phyloP scores from a whole-genome alignment of 2,888 invertebrate species.

The Standfussiana lucernea region DNA sequence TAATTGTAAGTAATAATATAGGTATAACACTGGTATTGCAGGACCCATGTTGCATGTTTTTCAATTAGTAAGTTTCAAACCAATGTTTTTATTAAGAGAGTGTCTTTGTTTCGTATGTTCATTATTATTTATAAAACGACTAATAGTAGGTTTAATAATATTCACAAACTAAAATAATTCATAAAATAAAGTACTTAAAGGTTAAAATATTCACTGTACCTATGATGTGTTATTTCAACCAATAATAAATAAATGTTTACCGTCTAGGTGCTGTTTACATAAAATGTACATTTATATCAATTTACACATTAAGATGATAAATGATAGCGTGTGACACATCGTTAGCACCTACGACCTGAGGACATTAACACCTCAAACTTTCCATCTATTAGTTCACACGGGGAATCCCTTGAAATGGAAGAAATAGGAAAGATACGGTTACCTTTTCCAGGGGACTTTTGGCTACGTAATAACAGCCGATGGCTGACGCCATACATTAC shows the following conservation, averaged over 20 bases:
- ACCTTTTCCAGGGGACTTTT: neutral
- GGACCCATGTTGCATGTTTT: neutral
- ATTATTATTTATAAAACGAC: no score
- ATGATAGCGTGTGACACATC: constrained; percentile 27
- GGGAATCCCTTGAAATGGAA: neutral
- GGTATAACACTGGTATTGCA: neutral
- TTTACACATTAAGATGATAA: constrained; percentile 47
- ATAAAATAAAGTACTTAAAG: neutral
- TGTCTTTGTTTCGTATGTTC: neutral
- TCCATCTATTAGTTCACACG: neutral
- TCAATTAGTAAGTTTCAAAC: neutral
- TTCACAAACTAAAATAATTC: neutral
- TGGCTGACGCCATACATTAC: neutral
- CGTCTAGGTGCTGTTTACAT: constrained; percentile 17
- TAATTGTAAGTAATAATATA: neutral
- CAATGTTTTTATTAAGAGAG: neutral
- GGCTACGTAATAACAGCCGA: neutral
- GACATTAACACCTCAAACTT: constrained; percentile 25
- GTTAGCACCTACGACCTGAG: constrained; percentile 35
- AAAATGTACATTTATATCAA: constrained; percentile 41
- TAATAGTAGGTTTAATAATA: neutral
- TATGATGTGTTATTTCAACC: constrained; percentile 15
- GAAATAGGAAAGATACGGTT: neutral
- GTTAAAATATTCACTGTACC: neutral
- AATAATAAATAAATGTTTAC: constrained; percentile 24